Conservation (phyloP, 2,797 vertebrate genomes). For the Anas bahamensis region DNA sequence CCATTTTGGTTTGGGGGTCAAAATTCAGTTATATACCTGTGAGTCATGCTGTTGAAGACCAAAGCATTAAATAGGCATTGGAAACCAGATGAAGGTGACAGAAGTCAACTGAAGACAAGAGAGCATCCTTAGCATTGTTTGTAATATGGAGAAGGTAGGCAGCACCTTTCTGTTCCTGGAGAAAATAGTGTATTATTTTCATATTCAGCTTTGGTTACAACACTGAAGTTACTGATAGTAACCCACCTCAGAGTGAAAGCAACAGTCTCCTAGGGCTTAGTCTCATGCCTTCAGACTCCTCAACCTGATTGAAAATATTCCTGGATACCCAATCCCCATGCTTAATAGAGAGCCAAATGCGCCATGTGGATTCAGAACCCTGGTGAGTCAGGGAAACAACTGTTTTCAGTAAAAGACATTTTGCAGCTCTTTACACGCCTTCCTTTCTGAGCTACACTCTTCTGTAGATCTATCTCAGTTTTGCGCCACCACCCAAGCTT, state of each 20-base stretch:
- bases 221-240: background rate
- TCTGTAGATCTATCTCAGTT: background rate
- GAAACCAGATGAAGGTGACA: background rate
- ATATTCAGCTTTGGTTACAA: background rate
- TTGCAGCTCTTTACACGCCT: background rate
- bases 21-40: background rate
- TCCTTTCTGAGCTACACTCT: background rate
- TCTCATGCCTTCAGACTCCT: background rate
- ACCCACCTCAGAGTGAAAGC: background rate
- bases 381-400: background rate
- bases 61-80: background rate
- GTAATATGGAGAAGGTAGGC: background rate
- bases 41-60: background rate
- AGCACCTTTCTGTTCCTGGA: background rate
- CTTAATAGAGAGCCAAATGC: background rate
- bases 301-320: background rate
- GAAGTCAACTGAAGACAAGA: background rate
- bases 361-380: background rate
- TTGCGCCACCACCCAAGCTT: background rate
- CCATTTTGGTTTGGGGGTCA: background rate
- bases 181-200: rapidly evolving
- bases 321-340: background rate
- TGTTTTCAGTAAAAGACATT: background rate
- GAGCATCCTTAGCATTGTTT: background rate
- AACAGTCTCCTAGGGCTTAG: background rate